Conservation (phyloP, 1,140 invertebrate species). For the Mylabris phalerata region DNA sequence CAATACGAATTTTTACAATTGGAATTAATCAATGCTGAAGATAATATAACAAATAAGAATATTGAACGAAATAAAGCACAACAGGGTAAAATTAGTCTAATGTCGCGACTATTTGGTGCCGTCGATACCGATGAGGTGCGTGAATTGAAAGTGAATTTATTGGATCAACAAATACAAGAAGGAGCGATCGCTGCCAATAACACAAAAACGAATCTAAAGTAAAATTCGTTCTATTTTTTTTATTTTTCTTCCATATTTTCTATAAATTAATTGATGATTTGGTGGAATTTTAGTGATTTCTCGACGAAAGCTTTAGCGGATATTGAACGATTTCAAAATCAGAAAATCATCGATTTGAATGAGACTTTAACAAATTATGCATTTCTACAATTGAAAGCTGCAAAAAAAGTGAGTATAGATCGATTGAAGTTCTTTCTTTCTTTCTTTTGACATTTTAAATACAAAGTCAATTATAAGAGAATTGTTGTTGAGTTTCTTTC, state of each 20-base stretch:
- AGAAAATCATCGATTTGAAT: conserved; percentile 69
- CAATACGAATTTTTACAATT: conserved; percentile 69
- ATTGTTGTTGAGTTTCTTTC: too few species aligned
- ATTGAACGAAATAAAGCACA: conserved; percentile 47
- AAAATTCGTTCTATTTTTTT: conserved; percentile 23
- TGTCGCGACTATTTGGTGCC: conserved; percentile 69
- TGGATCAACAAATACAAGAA: conserved; percentile 66
- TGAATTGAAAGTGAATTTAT: conserved; percentile 61
- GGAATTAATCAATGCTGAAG: conserved; percentile 62
- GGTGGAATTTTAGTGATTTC: conserved; percentile 56
- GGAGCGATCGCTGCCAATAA: conserved; percentile 54
- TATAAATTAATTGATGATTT: background rate
- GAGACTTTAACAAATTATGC: conserved; percentile 71
- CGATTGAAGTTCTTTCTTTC: too few species aligned
- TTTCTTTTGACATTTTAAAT: too few species aligned
- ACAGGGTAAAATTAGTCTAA: conserved; percentile 62
- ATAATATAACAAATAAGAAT: conserved; percentile 50
- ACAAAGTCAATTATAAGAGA: too few species aligned
- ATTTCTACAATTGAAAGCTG: conserved; percentile 69
- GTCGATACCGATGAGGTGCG: conserved; percentile 73
- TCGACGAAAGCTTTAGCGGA: conserved; percentile 63
- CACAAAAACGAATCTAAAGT: conserved; percentile 58
- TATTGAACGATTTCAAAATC: conserved; percentile 70
- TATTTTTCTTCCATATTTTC: background rate
- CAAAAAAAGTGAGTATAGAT: conserved; percentile 60